Conservation (phyloP, 1,140 invertebrate species). For the Temnothorax curvispinosus region DNA sequence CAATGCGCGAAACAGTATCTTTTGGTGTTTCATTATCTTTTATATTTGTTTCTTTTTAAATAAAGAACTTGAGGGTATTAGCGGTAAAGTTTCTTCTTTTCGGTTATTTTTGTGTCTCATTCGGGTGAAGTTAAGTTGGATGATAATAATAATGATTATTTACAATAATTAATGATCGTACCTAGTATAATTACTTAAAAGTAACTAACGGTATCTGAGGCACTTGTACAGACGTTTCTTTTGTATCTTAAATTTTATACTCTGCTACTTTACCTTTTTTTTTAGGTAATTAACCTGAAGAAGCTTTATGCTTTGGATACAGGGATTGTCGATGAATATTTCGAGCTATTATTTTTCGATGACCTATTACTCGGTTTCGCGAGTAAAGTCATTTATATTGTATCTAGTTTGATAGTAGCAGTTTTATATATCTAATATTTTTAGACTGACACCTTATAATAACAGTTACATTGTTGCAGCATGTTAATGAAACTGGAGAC, state of each 20-base stretch:
- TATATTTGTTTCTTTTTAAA: constrained; percentile 45
- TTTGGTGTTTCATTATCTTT: constrained; percentile 53
- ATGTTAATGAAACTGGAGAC: constrained; percentile 81
- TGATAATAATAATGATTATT: neutral
- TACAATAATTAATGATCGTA: neutral
- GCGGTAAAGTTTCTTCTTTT: constrained; percentile 14
- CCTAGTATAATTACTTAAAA: constrained; percentile 1
- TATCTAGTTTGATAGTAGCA: constrained; percentile 43
- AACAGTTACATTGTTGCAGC: constrained; percentile 84
- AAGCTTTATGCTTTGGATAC: constrained; percentile 69
- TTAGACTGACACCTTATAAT: constrained; percentile 75
- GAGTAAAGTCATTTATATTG: constrained; percentile 44
- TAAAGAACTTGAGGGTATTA: constrained; percentile 28
- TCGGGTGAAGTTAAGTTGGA: constrained; percentile 13
- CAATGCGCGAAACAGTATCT: constrained; percentile 42
- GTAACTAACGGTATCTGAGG: constrained; percentile 53
- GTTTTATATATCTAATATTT: constrained; percentile 45
- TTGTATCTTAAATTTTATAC: constrained; percentile 35
- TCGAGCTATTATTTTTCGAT: constrained; percentile 1
- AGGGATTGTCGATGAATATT: constrained; percentile 31
- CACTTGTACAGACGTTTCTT: constrained; percentile 21
- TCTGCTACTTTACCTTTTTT: constrained; percentile 47
- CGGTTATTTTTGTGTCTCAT: neutral
- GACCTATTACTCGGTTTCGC: constrained; percentile 28
- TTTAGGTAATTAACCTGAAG: constrained; percentile 63